Percentiles rank a stretch among this genome's conserved stretches.
Conservation (phyloP, 2,113 vertebrate species). For the Cromileptes altivelis region DNA sequence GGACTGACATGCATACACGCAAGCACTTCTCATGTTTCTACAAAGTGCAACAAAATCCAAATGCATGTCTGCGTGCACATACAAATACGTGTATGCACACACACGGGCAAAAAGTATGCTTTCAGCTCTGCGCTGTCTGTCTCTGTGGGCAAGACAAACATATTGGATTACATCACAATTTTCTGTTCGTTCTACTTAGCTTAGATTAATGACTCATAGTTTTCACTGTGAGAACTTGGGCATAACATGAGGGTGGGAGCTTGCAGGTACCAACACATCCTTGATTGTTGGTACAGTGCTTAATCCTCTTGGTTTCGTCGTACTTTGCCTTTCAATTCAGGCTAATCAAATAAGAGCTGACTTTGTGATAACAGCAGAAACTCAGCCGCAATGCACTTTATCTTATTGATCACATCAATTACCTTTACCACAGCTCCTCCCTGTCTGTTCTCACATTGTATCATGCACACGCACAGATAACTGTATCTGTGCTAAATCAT, state of each 20-base stretch:
- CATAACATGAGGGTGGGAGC: too few relatives aligned
- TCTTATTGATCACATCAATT: conserved; percentile 64
- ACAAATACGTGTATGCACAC: neutral
- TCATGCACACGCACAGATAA: conserved; percentile 11
- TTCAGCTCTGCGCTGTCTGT: conserved; percentile 14
- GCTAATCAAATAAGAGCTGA: conserved; percentile 45
- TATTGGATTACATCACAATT: neutral
- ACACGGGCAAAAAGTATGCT: neutral
- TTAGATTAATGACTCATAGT: conserved; percentile 9
- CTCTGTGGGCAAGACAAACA: conserved; percentile 31
- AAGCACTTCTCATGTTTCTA: conserved; percentile 43
- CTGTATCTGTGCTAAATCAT: conserved; percentile 14
- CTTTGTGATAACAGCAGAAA: conserved; percentile 41
- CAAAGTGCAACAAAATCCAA: conserved; percentile 32
- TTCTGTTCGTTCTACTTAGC: neutral
- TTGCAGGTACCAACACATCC: conserved; percentile 49
- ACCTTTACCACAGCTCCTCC: neutral
- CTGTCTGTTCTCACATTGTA: conserved; percentile 21
- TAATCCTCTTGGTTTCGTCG: neutral
- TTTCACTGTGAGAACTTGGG: conserved; percentile 15
- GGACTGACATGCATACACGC: neutral
- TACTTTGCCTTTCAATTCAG: neutral
- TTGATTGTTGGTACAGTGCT: neutral
- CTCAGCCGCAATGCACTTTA: conserved; percentile 49
- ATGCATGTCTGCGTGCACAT: neutral